Evolutionary conservation across 2,888 invertebrate genomes (phyloP).

Genomic region (Drosophila acutilabella): DNA sequence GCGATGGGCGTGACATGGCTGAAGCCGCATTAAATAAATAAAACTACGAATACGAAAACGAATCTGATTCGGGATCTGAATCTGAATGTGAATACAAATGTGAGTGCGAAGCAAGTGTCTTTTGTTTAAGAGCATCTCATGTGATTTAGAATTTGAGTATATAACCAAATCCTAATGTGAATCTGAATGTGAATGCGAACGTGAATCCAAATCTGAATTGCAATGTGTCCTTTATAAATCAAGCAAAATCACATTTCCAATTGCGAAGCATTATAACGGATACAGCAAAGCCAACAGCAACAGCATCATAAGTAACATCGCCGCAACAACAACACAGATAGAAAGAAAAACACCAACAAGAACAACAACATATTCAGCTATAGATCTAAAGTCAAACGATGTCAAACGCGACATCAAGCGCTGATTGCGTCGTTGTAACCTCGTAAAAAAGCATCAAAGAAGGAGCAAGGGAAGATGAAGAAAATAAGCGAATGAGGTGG

Average conservation of each 20-base stretch:
- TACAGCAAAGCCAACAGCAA: constrained; percentile 39
- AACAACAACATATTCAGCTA: constrained; percentile 16
- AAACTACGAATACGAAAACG: constrained; percentile 19
- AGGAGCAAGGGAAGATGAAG: not conserved
- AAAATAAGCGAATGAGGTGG: constrained; percentile 43
- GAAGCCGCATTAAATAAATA: constrained; percentile 34
- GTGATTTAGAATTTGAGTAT: constrained; percentile 14
- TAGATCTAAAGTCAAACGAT: constrained; percentile 68
- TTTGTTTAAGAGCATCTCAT: constrained; percentile 9
- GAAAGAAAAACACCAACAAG: constrained; percentile 22
- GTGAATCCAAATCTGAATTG: constrained; percentile 29
- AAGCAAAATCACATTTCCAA: constrained; percentile 72
- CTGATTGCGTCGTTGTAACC: constrained; percentile 65
- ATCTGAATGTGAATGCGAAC: constrained; percentile 11
- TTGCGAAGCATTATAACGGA: constrained; percentile 70
- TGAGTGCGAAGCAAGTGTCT: constrained; percentile 12
- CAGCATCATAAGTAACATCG: constrained; percentile 2
- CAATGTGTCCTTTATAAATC: constrained; percentile 73
- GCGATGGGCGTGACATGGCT: constrained; percentile 30
- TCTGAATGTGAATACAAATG: constrained; percentile 15
- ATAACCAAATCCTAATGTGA: constrained; percentile 18
- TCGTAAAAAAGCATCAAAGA: constrained; percentile 35
- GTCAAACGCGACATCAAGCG: constrained; percentile 64
- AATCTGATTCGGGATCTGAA: constrained; percentile 11
- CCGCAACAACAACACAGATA: not conserved